Conservation (phyloP, 2,113 vertebrate genomes). For the Casuarius casuarius region DNA sequence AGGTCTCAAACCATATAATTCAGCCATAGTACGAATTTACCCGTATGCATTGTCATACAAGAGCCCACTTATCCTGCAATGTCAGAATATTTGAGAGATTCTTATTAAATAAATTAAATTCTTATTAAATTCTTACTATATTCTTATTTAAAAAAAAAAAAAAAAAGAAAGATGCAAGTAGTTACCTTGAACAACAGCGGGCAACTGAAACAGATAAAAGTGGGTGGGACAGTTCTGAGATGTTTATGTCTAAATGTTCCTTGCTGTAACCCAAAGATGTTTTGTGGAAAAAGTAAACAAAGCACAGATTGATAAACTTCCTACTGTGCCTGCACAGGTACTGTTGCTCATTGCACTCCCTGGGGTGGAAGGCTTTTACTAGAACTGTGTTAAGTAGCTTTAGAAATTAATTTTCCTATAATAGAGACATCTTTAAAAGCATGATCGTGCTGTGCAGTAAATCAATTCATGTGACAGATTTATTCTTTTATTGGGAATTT, state of each 20-base stretch:
- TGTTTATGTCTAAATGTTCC: background rate
- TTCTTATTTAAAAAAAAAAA: too few species aligned
- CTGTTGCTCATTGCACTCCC: conserved; percentile 54
- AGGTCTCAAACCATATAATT: rapidly evolving
- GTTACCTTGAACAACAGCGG: rapidly evolving
- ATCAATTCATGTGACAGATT: conserved; percentile 77
- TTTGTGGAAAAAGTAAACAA: background rate
- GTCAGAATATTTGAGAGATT: background rate
- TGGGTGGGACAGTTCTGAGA: background rate
- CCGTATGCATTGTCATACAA: background rate
- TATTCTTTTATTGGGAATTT: conserved; percentile 73
- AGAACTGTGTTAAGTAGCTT: conserved; percentile 76
- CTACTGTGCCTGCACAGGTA: conserved; percentile 32
- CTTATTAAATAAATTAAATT: background rate
- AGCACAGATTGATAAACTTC: background rate
- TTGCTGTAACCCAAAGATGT: background rate
- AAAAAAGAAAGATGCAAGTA: rapidly evolving
- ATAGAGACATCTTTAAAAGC: conserved; percentile 78
- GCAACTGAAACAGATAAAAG: background rate
- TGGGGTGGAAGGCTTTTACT: conserved; percentile 69
- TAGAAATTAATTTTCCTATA: conserved; percentile 81
- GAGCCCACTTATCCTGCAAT: background rate
- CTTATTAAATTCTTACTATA: too few species aligned
- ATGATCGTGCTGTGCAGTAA: conserved; percentile 78
- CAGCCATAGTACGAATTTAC: background rate